Evolutionary conservation across 2,888 invertebrate genomes (phyloP).

Genomic region (Chrysomela aeneicollis): DNA sequence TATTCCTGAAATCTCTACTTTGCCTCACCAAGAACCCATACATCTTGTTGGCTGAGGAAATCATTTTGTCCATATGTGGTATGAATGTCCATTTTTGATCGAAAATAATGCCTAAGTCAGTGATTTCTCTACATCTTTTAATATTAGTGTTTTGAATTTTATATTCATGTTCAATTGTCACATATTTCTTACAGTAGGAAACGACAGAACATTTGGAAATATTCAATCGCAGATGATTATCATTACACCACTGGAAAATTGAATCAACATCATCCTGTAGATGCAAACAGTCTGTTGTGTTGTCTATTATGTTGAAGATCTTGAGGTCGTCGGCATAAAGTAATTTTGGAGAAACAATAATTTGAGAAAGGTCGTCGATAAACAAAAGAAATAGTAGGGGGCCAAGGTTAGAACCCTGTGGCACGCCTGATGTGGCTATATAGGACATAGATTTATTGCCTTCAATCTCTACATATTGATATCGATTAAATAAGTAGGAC

Average conservation of each 20-base stretch:
- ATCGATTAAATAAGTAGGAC: conserved; percentile 4
- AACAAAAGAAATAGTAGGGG: background rate
- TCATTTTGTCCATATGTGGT: background rate
- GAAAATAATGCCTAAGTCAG: background rate
- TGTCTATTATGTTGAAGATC: background rate
- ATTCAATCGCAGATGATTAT: background rate
- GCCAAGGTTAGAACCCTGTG: background rate
- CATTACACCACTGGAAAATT: background rate
- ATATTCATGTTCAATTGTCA: background rate
- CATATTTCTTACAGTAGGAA: background rate
- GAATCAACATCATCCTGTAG: background rate
- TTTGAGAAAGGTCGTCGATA: background rate
- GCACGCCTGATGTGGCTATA: background rate
- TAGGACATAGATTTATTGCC: background rate
- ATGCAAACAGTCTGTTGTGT: background rate
- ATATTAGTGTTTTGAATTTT: background rate
- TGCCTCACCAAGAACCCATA: background rate
- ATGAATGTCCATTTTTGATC: background rate
- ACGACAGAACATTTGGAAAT: background rate
- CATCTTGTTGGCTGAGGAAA: background rate
- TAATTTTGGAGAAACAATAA: background rate
- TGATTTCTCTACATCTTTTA: background rate
- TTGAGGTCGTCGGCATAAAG: background rate
- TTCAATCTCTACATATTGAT: background rate
- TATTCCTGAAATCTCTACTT: background rate